Evolutionary conservation across 1,140 invertebrate genomes (phyloP), one percentile per base, ranked within the genome.

Genomic region (Thaumetopoea pityocampa): DNA sequence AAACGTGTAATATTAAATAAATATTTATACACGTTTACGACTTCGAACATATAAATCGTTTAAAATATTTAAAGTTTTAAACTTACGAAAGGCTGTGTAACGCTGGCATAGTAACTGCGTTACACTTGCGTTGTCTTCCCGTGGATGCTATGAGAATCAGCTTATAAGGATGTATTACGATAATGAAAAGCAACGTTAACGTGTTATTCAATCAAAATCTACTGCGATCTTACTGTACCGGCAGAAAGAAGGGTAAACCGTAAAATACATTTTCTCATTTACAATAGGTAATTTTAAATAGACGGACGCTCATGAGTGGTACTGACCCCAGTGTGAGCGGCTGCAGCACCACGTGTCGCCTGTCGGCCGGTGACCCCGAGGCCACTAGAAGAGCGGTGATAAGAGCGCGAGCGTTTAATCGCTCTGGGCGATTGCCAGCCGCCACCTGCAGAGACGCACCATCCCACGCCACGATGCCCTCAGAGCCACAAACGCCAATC

Each of bases 241-340:
- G 17, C 8, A 29, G 11, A 14, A n/a, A 26, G 5, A 26, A 6
- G 8, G 11, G n/a, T n/a, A n/a, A n/a, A n/a, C n/a, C n/a, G n/a
- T n/a, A n/a, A 29, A 15, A 5, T 29, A 29, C 12, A 20, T 20
- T 20, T 20, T 5, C 19, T 1, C 5, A 1, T 20, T 5, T 1
- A 20, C 5, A 20, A 20, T 20, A 20, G 5, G 1, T 1, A n/a
- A n/a, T 20, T 20, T 20, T n/a, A 26, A 8, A 8, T 26, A 6
- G 24, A 8, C 4, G 5, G 9, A 10, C 10, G 2, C 1, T 26
- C 24, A 26, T 26, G 19, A 19, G 20, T n/a, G 5, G 2, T 8
- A 26, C 47, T 54, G 26, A 74, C 72, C 72, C 74, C 2, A 67
- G 17, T 35, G 64, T 61, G n/a, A 64, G 11, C 5, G 71, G 71